A percentile compares a stretch with the other conserved stretches of the same genome.
These are phyloP conservation scores for Bostrychus sinensis DNA, from an alignment of 2,113 vertebrate genomes.

Conservation along the genomic window DNA sequence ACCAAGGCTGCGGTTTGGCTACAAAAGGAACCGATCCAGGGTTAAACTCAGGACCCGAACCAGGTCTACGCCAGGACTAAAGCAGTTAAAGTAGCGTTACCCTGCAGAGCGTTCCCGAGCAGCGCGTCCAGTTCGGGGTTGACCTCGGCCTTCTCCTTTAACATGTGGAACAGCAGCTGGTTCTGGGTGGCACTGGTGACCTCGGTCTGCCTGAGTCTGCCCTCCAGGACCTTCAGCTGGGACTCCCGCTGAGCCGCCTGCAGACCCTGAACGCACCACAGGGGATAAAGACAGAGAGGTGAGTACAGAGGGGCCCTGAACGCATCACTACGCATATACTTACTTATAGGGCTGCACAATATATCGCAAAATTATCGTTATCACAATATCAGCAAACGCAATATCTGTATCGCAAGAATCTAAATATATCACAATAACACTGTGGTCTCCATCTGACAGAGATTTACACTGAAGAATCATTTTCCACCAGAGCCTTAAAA, in stretches of 20 bases:
- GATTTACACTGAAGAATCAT: too few relatives aligned
- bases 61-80: background rate
- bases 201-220: constrained; percentile 94
- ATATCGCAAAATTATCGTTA: too few relatives aligned
- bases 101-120: constrained; percentile 95
- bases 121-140: constrained; percentile 96
- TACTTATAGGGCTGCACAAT: too few relatives aligned
- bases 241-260: constrained; percentile 95
- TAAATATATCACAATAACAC: too few relatives aligned
- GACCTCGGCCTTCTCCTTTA: constrained; percentile 97
- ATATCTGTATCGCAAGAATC: too few relatives aligned
- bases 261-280: constrained; percentile 82
- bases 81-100: constrained; percentile 69
- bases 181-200: constrained; percentile 97
- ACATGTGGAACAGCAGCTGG: constrained; percentile 96
- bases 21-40: background rate
- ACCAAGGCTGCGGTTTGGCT: background rate
- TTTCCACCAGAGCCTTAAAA: too few relatives aligned
- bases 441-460: too few relatives aligned
- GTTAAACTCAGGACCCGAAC: too few relatives aligned
- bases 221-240: constrained; percentile 97
- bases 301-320: background rate
- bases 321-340: too few relatives aligned
- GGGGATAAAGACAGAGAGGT: background rate
- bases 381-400: too few relatives aligned